Conservation (phyloP, 1,140 invertebrate genomes). For the Paramacrobiotus metropolitanus region DNA sequence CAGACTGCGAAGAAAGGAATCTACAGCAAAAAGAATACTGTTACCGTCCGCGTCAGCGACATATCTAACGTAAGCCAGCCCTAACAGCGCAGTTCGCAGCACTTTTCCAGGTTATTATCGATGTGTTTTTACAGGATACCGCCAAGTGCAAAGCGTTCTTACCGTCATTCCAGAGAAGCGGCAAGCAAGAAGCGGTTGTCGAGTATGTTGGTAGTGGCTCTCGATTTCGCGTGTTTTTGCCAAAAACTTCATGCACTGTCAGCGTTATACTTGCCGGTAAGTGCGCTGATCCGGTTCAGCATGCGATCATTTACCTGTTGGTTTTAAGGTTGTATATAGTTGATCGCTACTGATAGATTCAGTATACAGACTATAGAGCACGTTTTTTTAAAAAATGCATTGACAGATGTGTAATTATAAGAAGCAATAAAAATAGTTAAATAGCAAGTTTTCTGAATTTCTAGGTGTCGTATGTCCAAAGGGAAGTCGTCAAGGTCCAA, state of each 20-base stretch:
- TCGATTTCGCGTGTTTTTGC: constrained; percentile 65
- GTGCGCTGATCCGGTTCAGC: too few relatives aligned
- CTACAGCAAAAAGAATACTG: constrained; percentile 52
- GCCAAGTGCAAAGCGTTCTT: constrained; percentile 72
- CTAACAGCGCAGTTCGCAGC: neutral
- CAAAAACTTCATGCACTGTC: constrained; percentile 78
- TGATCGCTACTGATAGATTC: too few relatives aligned
- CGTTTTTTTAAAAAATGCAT: too few relatives aligned
- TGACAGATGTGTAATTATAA: too few relatives aligned
- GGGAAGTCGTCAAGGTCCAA: constrained; percentile 40
- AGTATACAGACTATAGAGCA: too few relatives aligned
- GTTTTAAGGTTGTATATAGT: too few relatives aligned
- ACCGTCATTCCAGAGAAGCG: constrained; percentile 62
- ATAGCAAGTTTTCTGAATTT: too few relatives aligned
- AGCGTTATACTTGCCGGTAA: constrained; percentile 66
- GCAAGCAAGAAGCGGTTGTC: constrained; percentile 60
- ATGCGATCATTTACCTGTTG: too few relatives aligned
- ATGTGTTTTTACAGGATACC: constrained; percentile 30
- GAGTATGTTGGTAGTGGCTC: constrained; percentile 89
- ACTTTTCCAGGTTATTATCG: neutral
- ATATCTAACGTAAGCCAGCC: constrained; percentile 38
- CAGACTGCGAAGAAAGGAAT: constrained; percentile 57
- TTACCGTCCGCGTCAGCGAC: constrained; percentile 56
- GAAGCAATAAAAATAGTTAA: too few relatives aligned
- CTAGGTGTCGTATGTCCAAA: constrained; percentile 62